phyloP scores from a whole-genome alignment of 1,140 invertebrate genomes.

The Achatina immaculata region DNA sequence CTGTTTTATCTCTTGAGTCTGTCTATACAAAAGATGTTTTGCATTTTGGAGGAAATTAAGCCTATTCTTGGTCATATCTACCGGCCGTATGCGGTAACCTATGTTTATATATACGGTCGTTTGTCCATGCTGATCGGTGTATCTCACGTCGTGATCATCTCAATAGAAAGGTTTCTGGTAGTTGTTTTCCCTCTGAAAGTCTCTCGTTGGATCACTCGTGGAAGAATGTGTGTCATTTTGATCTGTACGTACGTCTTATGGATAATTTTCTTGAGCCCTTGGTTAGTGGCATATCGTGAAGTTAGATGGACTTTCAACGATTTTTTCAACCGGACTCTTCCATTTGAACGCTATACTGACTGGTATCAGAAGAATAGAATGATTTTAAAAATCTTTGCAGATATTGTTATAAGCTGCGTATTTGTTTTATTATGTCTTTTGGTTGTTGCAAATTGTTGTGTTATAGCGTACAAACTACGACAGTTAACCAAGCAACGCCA shows the following conservation, averaged over 20 bases:
- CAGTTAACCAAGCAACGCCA: background rate
- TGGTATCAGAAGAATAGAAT: background rate
- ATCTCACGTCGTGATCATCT: background rate
- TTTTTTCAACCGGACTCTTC: background rate
- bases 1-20: background rate
- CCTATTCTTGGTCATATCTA: too few relatives aligned
- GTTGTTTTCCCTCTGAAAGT: background rate
- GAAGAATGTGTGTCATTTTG: background rate
- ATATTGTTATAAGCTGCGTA: background rate
- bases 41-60: background rate
- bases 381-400: background rate
- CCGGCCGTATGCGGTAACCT: background rate
- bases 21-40: background rate
- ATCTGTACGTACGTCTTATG: background rate
- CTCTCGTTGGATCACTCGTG: background rate
- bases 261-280: background rate
- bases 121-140: background rate
- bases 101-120: background rate
- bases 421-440: background rate
- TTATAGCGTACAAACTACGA: background rate
- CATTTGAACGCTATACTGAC: background rate
- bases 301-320: background rate
- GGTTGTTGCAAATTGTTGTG: background rate
- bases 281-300: background rate
- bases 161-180: conserved; percentile 11